A percentile compares a stretch with the other conserved stretches of the same genome.
These are phyloP conservation scores for Elgaria multicarinata DNA, from an alignment of 2,113 vertebrate species.

Conservation along the genomic window DNA sequence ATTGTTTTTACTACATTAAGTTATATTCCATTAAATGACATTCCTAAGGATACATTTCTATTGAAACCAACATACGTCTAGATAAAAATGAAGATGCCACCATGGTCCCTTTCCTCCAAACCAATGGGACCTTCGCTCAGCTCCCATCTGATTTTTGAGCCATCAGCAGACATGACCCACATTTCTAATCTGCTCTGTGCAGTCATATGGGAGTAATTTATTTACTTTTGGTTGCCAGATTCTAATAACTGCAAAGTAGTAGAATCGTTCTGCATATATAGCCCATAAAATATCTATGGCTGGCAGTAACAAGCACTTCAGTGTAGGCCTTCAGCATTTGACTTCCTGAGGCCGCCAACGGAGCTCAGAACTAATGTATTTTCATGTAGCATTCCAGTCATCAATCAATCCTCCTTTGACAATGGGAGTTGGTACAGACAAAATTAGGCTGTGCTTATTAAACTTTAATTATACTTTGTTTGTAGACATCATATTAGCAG, in stretches of 20 bases:
- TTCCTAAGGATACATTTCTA: too few species aligned
- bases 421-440: background rate
- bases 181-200: background rate
- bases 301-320: background rate
- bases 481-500: background rate
- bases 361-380: constrained; percentile 33
- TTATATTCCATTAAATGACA: too few species aligned
- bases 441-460: constrained; percentile 24
- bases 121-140: background rate
- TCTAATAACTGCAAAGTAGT: background rate
- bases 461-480: constrained; percentile 13
- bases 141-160: background rate
- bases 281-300: background rate
- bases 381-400: constrained; percentile 33
- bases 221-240: background rate
- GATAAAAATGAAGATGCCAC: background rate
- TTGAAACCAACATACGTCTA: too few species aligned
- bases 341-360: background rate
- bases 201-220: background rate
- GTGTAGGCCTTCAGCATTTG: constrained; percentile 2
- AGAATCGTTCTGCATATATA: background rate
- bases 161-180: too few species aligned
- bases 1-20: too few species aligned
- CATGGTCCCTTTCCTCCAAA: background rate
- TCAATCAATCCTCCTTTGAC: constrained; percentile 6